Percentiles rank a stretch among this genome's conserved stretches.
phyloP scores from a whole-genome alignment of 2,888 invertebrate species.

The Scaptodrosophila latifasciaeformis region DNA sequence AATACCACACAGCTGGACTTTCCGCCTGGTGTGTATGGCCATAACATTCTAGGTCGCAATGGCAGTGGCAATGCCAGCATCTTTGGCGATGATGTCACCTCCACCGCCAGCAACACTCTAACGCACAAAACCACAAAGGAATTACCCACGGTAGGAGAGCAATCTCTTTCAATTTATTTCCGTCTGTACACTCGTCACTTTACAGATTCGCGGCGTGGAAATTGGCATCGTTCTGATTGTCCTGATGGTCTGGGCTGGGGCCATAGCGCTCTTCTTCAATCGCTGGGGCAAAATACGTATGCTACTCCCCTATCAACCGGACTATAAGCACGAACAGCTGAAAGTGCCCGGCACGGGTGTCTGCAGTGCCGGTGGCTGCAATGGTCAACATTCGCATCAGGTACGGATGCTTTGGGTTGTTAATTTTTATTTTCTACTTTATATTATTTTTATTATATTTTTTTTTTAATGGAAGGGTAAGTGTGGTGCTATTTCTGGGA shows the following conservation, averaged over 20 bases:
- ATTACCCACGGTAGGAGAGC: constrained; percentile 72
- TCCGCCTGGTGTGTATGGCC: constrained; percentile 42
- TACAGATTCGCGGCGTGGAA: constrained; percentile 90
- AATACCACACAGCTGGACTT: constrained; percentile 86
- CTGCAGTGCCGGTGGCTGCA: constrained; percentile 79
- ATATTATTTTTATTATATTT: no score
- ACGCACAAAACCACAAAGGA: constrained; percentile 72
- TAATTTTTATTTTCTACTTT: no score
- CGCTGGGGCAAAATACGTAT: constrained; percentile 93
- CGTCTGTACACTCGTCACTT: no score
- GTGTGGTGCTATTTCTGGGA: no score
- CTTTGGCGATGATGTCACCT: constrained; percentile 70
- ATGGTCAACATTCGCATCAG: constrained; percentile 78
- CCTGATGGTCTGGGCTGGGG: constrained; percentile 89
- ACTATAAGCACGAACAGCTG: constrained; percentile 90
- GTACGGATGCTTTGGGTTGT: no score
- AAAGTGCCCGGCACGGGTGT: constrained; percentile 86
- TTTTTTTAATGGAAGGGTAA: no score
- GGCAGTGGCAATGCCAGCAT: constrained; percentile 42
- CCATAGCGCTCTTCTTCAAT: constrained; percentile 90
- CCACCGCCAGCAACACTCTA: constrained; percentile 71
- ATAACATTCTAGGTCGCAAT: constrained; percentile 16
- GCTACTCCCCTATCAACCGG: constrained; percentile 93
- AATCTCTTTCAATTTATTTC: background rate
- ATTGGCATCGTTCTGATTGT: constrained; percentile 91